Evolutionary conservation across 2,797 vertebrate genomes (phyloP), one percentile per base, ranked within the genome.

Genomic region (Poecilia velifera): DNA sequence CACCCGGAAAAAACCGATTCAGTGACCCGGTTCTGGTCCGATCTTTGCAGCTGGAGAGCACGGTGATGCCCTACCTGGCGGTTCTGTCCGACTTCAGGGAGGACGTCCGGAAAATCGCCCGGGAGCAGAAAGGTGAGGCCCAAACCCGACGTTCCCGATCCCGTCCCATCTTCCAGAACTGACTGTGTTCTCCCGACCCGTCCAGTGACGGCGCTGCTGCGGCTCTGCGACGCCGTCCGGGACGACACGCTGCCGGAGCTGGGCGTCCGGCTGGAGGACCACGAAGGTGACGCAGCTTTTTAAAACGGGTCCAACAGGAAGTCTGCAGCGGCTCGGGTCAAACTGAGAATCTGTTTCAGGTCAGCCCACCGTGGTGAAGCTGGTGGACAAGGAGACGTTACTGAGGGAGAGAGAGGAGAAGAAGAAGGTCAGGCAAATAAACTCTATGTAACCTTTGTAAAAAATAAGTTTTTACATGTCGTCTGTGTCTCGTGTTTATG

Each of bases 221-320:
- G 96, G 90, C 92, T 99, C 81, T 97, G 98, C 2, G 98, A 99
- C 0, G 74, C 91, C 34, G 88, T 99, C 36, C 96, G 98, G 51
- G 97, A 99, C 16, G 96, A 98, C 6, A 82, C 97, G 76, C 94
- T 99, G 72, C 98, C 98, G 0, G 98, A 99, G 78, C 96, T 98
- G 0, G 98, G 98, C 0, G 98, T 99, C 82, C 96, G 98, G 22
- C 94, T 99, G 64, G 98, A 99, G 80, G 98, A 99, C 78, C 98
- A 98, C 7, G 98, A 99, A 96, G 98, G 98, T 99, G 94, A 78
- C 7, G 0, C 20, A 68, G 46, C n/a, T 20, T 39, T 16, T 47
- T n/a, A 1, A 31, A 82, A 12, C 7, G 18, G 64, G 9, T 3
- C 20, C 51, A 10, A 25, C 53, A n/a, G 25, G 9, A 55, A 9